A percentile compares a stretch with the other conserved stretches of the same genome.
phyloP scores from a whole-genome alignment of 2,797 vertebrate species.

The Lutjanus argentimaculatus region DNA sequence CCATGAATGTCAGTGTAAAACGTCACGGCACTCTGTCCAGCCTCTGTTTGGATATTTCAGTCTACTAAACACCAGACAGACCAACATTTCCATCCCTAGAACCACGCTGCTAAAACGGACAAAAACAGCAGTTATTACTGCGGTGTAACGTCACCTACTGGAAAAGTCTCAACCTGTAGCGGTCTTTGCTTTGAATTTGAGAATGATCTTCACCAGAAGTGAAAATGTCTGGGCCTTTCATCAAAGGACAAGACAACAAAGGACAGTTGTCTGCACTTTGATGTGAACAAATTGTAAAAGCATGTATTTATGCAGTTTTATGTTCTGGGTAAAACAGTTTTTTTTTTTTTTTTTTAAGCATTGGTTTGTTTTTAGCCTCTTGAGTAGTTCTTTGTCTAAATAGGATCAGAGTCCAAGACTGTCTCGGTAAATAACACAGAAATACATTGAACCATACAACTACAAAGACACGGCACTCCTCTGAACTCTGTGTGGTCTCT shows the following conservation, averaged over 20 bases:
- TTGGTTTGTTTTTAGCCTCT: conserved; percentile 15
- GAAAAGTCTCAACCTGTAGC: not conserved
- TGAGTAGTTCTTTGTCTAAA: conserved; percentile 16
- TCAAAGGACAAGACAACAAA: conserved; percentile 47
- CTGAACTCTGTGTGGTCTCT: conserved; percentile 19
- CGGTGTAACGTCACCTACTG: not conserved
- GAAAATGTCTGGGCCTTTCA: conserved; percentile 41
- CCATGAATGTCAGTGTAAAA: not conserved
- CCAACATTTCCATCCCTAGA: not conserved
- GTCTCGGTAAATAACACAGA: conserved; percentile 24
- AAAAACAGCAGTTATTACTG: not conserved
- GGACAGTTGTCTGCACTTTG: conserved; percentile 22
- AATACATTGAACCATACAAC: conserved; percentile 13
- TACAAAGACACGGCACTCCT: not conserved
- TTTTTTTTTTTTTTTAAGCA: conserved; percentile 22
- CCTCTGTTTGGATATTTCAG: not conserved
- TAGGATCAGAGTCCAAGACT: not conserved
- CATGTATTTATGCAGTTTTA: conserved; percentile 37
- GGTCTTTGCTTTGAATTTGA: conserved; percentile 17
- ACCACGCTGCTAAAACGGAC: not conserved
- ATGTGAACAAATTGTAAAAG: conserved; percentile 55
- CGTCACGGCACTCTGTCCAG: no score
- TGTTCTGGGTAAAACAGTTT: conserved; percentile 33
- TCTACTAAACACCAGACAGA: not conserved
- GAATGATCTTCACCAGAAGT: conserved; percentile 7